A percentile compares a stretch with the other conserved stretches of the same genome.
Conservation (phyloP, 2,888 invertebrate species). For the Limnephilus marmoratus region DNA sequence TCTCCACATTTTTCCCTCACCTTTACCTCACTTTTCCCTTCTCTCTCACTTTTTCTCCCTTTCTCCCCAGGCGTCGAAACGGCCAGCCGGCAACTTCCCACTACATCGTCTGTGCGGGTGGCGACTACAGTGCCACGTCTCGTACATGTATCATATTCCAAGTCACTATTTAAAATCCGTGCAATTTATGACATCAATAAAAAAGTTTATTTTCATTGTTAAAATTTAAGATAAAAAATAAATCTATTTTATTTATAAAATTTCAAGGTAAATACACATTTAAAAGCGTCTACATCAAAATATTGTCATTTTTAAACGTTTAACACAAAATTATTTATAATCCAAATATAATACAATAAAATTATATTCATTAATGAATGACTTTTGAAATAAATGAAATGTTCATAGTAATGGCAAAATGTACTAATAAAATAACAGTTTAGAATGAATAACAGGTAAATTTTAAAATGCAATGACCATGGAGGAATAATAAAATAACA, state of each 20-base stretch:
- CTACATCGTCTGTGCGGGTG: too few relatives aligned
- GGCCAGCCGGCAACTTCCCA: too few relatives aligned
- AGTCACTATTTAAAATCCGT: background rate
- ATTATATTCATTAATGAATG: background rate
- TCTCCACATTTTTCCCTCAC: too few relatives aligned
- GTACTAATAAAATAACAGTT: background rate
- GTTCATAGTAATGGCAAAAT: background rate
- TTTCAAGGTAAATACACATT: background rate
- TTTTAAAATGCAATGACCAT: background rate
- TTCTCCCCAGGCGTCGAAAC: too few relatives aligned
- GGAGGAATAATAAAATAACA: background rate
- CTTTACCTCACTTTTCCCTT: too few relatives aligned
- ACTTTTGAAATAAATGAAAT: background rate
- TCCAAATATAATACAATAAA: background rate
- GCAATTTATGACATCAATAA: too few relatives aligned
- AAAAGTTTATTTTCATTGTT: too few relatives aligned
- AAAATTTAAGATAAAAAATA: too few relatives aligned
- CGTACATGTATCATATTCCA: background rate
- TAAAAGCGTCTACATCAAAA: background rate
- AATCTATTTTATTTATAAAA: too few relatives aligned
- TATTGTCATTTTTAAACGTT: background rate
- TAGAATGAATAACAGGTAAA: background rate
- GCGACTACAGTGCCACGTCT: too few relatives aligned
- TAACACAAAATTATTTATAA: too few relatives aligned
- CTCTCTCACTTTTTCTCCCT: too few relatives aligned